phyloP scores from a whole-genome alignment of 2,888 invertebrate genomes.

The Apoderus coryli region DNA sequence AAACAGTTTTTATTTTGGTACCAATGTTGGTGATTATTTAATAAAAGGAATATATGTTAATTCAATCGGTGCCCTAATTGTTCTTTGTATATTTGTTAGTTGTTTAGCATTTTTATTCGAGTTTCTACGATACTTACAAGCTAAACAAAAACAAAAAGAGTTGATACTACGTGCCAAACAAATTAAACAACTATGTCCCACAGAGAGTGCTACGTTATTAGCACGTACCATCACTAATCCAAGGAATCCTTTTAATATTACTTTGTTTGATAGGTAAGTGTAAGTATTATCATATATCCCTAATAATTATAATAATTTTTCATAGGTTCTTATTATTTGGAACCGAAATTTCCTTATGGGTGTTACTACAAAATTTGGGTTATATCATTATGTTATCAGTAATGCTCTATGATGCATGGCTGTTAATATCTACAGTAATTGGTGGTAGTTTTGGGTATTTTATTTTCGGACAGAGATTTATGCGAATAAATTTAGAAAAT shows the following conservation, averaged over 20 bases:
- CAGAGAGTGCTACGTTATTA: conserved; percentile 34
- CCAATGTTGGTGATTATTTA: conserved; percentile 45
- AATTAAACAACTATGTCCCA: conserved; percentile 27
- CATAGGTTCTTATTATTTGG: conserved; percentile 26
- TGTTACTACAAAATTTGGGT: conserved; percentile 37
- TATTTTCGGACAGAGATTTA: conserved; percentile 38
- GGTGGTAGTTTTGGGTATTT: conserved; percentile 48
- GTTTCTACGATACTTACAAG: conserved; percentile 36
- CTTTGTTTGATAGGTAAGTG: conserved; percentile 21
- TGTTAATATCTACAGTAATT: conserved; percentile 46
- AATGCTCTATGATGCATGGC: conserved; percentile 59
- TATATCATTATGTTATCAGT: conserved; percentile 58
- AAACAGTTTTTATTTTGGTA: conserved; percentile 45
- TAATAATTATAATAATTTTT: conserved; percentile 10
- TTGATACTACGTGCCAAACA: conserved; percentile 28
- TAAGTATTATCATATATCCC: too few species aligned
- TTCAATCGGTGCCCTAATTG: conserved; percentile 38
- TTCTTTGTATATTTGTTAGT: conserved; percentile 43
- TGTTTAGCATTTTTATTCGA: conserved; percentile 48
- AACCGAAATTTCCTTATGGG: conserved; percentile 28
- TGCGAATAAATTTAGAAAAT: conserved; percentile 37
- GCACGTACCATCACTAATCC: conserved; percentile 23
- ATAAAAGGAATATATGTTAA: conserved; percentile 45
- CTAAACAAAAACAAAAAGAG: conserved; percentile 32
- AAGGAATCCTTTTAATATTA: conserved; percentile 24